Conservation (phyloP, 2,113 vertebrate species). For the Eurystomus gularis region DNA sequence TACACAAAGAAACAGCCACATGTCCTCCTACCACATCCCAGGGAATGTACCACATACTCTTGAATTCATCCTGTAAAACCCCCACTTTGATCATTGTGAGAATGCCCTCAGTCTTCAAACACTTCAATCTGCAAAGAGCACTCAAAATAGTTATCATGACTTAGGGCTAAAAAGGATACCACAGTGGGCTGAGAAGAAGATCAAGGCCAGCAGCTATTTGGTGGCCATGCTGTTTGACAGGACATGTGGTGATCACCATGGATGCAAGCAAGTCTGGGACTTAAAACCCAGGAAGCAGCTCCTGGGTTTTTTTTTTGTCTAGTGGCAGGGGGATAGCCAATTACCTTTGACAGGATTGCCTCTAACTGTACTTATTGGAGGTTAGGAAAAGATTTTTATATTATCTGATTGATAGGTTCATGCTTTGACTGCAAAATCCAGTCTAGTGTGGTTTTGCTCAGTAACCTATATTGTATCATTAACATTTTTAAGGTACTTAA, state of each 20-base stretch:
- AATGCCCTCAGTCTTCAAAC: not conserved
- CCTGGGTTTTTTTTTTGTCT: not conserved
- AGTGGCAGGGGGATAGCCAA: not conserved
- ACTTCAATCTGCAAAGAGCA: not conserved
- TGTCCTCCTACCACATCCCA: not conserved
- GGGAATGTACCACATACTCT: not conserved
- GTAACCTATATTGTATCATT: not conserved
- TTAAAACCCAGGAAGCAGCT: not conserved
- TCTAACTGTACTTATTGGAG: not conserved
- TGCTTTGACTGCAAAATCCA: not conserved
- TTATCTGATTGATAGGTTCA: not conserved
- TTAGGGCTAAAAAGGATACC: not conserved
- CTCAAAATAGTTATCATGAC: not conserved
- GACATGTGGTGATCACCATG: not conserved
- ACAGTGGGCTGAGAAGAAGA: not conserved
- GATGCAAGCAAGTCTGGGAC: not conserved
- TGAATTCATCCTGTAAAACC: not conserved
- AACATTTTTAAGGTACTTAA: not conserved
- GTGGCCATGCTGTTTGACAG: not conserved
- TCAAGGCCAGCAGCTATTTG: not conserved
- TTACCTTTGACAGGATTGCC: not conserved
- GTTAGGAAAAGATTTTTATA: not conserved
- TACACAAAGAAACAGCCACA: not conserved
- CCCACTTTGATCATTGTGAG: not conserved
- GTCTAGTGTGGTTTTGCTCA: not conserved